Evolutionary conservation across 2,797 vertebrate genomes (phyloP), one percentile per base, ranked within the genome.

Genomic region (Botia almorhae): DNA sequence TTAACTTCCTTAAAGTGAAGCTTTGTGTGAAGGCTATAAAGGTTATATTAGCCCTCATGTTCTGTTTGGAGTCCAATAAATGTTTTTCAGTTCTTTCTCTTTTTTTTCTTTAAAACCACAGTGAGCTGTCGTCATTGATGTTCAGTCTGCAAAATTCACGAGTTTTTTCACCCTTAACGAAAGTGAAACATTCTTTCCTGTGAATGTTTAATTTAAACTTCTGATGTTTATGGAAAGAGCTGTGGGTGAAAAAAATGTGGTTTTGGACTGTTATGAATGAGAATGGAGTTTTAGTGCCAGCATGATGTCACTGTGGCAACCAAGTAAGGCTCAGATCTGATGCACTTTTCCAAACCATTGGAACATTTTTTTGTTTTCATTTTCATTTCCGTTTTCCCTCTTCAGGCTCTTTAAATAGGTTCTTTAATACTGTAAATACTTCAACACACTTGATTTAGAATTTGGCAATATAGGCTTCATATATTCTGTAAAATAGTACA

Each of bases 401-500:
- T 69, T 60, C 17, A n/a, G 69, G 51, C 36, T 2, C 63, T 70
- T 85, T 82, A 78, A 76, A 78, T 82, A 76, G 63, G 48, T n/a
- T 58, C 50, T 71, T 74, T 75, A 80, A 75, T 76, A 69, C 74
- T 50, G 6, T 81, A 83, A 77, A 82, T 81, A 74, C 63, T 84
- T 84, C 73, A 78, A 71, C 77, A 82, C 77, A 80, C 76, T 82
- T 1, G 51, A 78, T 84, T 86, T 84, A 55, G 80, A 84, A 83
- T 81, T 71, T 74, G 77, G 83, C 82, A 82, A 81, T 71, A 81
- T 68, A 51, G 23, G 81, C 78, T 85, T 86, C 82, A 85, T 86
- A 80, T 76, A 81, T 86, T 83, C 76, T 69, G 79, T 85, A 84
- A 87, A 86, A 84, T 71, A 82, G 53, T 76, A 82, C 74, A 75